Base-by-base conservation (phyloP, 2,888 invertebrate species). In the Rhamnusium bicolor region DNA sequence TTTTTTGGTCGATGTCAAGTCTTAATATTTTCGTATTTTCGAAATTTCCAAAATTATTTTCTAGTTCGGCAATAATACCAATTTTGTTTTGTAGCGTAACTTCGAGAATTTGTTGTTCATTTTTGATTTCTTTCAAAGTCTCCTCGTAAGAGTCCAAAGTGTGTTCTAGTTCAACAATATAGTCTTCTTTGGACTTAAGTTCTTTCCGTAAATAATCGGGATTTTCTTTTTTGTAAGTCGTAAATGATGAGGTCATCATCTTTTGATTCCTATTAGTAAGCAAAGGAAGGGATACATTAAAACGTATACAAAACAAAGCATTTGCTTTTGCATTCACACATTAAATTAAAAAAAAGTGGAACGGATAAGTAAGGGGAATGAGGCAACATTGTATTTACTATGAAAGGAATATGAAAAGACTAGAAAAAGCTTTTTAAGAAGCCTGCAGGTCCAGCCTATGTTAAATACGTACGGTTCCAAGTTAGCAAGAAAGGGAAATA, bases 351-450 rank as follows among this genome's bases (percentile, higher is more conserved):
- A 56, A 71, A 65, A 78, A 71, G 46, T 78, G 75, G 75, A 80
- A 74, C 68, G 78, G 76, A 80, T 81, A 81, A 80, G 75, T 74
- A 69, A 54, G 54, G 76, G 83, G 87, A 86, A 87, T 86, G 87
- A 86, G 87, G 87, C 87, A 85, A 82, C 79, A 85, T 86, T 84
- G 84, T 84, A 71, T 79, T 75, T 76, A 76, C 76, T 79, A 54
- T 76, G 40, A 76, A 80, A 73, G 69, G 75, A 75, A 67, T 72
- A 71, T 77, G 76, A 77, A 77, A 76, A 76, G 79, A 81, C 95
- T 96, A 96, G 93, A 96, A 96, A 92, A 96, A 95, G 93, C 96
- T 96, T 93, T 96, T 96, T 90, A 96, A 93, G 93, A 96, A 96
- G 91, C 95, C 95, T 90, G 96, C 95, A 89, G 96, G 95, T 90